Evolutionary conservation across 2,888 invertebrate species (phyloP), one percentile per base, ranked within the genome.

Genomic region (Lepidochrysops patricia): DNA sequence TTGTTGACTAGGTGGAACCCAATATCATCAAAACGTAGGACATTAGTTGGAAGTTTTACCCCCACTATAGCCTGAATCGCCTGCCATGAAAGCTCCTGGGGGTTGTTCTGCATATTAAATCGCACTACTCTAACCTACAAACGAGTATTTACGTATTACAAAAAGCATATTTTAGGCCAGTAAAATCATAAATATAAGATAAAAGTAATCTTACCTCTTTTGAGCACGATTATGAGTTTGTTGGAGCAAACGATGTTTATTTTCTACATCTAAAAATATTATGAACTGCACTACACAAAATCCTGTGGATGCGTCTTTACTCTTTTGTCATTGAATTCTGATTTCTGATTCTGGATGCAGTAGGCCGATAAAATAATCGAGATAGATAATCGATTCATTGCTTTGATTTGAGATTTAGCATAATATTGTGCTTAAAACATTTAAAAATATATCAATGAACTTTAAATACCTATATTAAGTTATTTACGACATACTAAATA

Each of bases 201-300:
- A 67, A 67, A 66, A 71, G 67, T 73, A 13, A 26, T 76, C 68
- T 86, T 89, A 89, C 89, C 89, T 87, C 67, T 67, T 80, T 70
- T 70, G 72, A 76, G 76, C 76, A 77, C 79, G 80, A 80, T 75
- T 74, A 72, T 74, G 72, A 62, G 71, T 72, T 74, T 72, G 75
- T 78, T 77, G 77, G 77, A 75, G 79, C 75, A 75, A 80, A 80
- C 82, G 83, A 84, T 85, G 86, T 82, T 79, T 82, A 79, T 80
- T 83, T 84, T 80, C 89, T 90, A 90, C 89, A 90, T 89, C 89
- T 90, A 90, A 89, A 90, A 89, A 89, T 89, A 90, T 88, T 89
- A 85, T 85, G 81, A 75, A 72, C 73, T 72, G 69, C 72, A 71
- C 71, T 70, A 62, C 66, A 68, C 69, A 67, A 59, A 66, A 62